Conservation (phyloP, 92 coral and sea anemone species). For the Bergia sp. region DNA sequence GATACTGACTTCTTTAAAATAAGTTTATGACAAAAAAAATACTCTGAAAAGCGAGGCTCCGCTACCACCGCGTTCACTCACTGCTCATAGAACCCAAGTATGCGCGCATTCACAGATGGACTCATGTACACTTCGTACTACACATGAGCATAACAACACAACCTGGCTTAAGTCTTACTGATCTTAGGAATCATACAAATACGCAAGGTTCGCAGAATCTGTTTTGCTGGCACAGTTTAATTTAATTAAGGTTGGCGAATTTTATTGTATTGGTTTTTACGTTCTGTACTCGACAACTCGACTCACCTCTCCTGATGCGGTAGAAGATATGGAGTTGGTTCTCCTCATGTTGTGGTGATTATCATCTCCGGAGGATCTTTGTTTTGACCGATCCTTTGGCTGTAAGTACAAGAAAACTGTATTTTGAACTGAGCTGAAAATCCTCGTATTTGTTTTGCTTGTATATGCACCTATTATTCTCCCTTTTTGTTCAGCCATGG, state of each 20-base stretch:
- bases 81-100: no score
- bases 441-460: background rate
- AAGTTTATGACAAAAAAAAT: no score
- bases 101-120: no score
- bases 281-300: background rate
- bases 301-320: slow-evolving; percentile 14
- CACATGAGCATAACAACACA: no score
- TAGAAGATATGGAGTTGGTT: slow-evolving; percentile 6
- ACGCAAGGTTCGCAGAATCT: no score
- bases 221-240: no score
- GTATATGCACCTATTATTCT: background rate
- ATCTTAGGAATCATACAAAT: no score
- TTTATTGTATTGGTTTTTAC: slow-evolving; percentile 12
- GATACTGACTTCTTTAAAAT: no score
- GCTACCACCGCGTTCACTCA: no score
- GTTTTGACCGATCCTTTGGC: background rate
- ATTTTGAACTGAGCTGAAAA: background rate
- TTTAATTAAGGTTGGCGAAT: background rate
- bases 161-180: no score
- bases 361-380: background rate
- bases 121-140: no score
- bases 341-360: background rate
- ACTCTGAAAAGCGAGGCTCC: no score
- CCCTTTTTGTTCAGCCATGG: background rate
- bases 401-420: background rate